phyloP scores from a whole-genome alignment of 2,797 vertebrate genomes.

The Gambelia wislizenii region DNA sequence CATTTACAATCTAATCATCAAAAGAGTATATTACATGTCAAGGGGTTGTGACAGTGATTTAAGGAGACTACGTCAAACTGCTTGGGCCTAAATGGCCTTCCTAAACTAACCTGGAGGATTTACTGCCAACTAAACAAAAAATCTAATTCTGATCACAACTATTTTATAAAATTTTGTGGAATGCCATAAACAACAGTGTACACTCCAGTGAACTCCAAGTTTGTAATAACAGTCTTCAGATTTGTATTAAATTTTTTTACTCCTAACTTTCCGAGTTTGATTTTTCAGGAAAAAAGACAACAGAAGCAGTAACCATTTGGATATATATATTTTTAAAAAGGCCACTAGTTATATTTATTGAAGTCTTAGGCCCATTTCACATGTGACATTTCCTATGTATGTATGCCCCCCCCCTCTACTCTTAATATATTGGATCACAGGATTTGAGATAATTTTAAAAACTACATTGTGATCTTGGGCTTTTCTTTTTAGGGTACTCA shows the following conservation, averaged over 20 bases:
- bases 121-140: constrained; percentile 68
- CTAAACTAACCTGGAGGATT: constrained; percentile 66
- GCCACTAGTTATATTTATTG: neutral
- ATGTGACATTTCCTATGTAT: neutral
- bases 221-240: constrained; percentile 39
- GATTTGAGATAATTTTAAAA: neutral
- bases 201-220: constrained; percentile 41
- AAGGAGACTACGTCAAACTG: constrained; percentile 64
- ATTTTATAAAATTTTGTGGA: constrained; percentile 65
- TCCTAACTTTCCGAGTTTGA: constrained; percentile 1
- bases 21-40: constrained; percentile 55
- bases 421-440: neutral
- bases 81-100: constrained; percentile 66
- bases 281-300: constrained; percentile 10
- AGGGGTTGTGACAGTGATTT: constrained; percentile 61
- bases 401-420: neutral
- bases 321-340: constrained; percentile 28
- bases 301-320: neutral
- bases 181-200: constrained; percentile 57
- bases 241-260: constrained; percentile 26
- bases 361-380: neutral
- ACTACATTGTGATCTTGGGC: neutral
- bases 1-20: constrained; percentile 74
- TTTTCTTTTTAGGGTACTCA: neutral
- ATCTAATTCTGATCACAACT: constrained; percentile 66